Evolutionary conservation across 1,140 invertebrate species (phyloP).

Genomic region (Cydia splendana): DNA sequence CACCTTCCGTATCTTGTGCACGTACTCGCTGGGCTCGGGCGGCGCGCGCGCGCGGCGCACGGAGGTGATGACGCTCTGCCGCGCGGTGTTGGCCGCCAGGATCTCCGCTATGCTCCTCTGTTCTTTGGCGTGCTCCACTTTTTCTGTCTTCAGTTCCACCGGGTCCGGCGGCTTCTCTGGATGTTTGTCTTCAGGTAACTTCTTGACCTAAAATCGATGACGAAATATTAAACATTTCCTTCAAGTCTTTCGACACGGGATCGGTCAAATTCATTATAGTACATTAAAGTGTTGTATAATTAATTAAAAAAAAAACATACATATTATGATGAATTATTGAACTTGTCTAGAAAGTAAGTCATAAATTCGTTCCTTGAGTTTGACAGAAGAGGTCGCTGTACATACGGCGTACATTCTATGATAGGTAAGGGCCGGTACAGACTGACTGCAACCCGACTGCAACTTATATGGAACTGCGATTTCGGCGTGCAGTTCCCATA

Average conservation of each 20-base stretch:
- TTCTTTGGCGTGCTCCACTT: neutral
- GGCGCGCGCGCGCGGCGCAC: slow-evolving; percentile 43
- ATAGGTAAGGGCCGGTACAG: no score
- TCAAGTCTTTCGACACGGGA: neutral
- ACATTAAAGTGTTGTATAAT: no score
- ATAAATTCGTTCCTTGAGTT: no score
- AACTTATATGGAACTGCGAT: no score
- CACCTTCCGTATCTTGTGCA: slow-evolving; percentile 70
- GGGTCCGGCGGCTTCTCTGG: neutral
- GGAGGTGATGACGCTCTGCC: slow-evolving; percentile 70
- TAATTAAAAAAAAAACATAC: no score
- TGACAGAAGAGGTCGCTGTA: no score
- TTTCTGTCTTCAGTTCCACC: neutral
- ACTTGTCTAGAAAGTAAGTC: no score
- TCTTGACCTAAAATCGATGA: neutral
- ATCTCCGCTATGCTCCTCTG: slow-evolving; percentile 47
- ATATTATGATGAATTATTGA: no score
- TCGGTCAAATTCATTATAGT: no score
- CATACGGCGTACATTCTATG: no score
- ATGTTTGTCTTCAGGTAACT: neutral
- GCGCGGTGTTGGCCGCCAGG: slow-evolving; percentile 67
- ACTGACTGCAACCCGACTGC: no score
- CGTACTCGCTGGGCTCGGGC: slow-evolving; percentile 50
- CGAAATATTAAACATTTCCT: neutral
- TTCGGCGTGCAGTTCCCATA: no score